These are phyloP conservation scores for Synanthedon tipuliformis DNA, from an alignment of 2,888 invertebrate genomes.

Conservation along the genomic window DNA sequence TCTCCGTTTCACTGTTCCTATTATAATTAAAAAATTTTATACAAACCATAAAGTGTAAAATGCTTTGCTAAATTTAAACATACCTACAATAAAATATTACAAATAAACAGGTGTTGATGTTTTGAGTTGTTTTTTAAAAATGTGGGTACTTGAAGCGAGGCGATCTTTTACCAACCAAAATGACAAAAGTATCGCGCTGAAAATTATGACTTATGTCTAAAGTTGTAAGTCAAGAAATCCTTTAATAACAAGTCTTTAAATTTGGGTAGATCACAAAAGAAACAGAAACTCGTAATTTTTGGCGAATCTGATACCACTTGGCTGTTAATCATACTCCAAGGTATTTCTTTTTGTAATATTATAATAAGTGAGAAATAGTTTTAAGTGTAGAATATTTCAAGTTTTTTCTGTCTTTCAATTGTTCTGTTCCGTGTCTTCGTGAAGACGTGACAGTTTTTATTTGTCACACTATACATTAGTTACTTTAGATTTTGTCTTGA, in stretches of 20 bases:
- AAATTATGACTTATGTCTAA: conserved; percentile 2
- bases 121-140: no score
- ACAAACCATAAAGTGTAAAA: no score
- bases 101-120: no score
- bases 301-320: conserved; percentile 21
- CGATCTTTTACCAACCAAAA: background rate
- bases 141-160: background rate
- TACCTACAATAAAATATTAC: no score
- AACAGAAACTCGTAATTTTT: conserved; percentile 2
- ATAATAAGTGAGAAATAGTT: conserved; percentile 50
- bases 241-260: background rate
- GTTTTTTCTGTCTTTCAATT: conserved; percentile 14
- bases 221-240: background rate
- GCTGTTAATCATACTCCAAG: conserved; percentile 36
- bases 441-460: conserved; percentile 25
- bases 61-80: no score
- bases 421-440: conserved; percentile 19
- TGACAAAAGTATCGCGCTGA: conserved; percentile 7
- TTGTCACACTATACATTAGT: background rate
- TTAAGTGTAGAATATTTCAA: conserved; percentile 30
- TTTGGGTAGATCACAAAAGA: no score
- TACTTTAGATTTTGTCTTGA: conserved; percentile 19
- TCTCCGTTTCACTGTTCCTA: no score
- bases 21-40: no score
- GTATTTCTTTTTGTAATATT: conserved; percentile 44